Conservation (phyloP, 2,888 invertebrate genomes). For the Scotopteryx bipunctaria region DNA sequence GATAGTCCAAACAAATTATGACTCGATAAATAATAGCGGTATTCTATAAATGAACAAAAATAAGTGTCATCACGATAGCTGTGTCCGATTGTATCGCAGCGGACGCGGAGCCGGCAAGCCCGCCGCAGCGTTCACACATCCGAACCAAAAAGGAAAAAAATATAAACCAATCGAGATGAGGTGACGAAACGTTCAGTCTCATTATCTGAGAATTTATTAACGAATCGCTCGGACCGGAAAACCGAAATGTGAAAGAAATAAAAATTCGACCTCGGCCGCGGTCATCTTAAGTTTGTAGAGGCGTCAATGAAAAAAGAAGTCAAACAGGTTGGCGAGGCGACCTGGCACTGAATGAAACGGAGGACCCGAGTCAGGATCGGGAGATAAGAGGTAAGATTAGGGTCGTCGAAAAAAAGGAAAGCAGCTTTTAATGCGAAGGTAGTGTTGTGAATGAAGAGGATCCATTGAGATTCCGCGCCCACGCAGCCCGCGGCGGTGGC, state of each 20-base stretch:
- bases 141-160: slow-evolving; percentile 73
- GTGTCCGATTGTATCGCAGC: slow-evolving; percentile 73
- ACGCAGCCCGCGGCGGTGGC: slow-evolving; percentile 59
- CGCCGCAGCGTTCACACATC: slow-evolving; percentile 78
- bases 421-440: slow-evolving; percentile 77
- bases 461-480: slow-evolving; percentile 78
- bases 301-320: slow-evolving; percentile 82
- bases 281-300: slow-evolving; percentile 79
- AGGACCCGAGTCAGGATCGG: slow-evolving; percentile 76
- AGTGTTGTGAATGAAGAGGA: slow-evolving; percentile 81
- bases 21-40: slow-evolving; percentile 62
- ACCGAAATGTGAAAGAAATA: slow-evolving; percentile 83
- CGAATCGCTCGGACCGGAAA: slow-evolving; percentile 82
- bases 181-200: slow-evolving; percentile 84
- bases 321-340: slow-evolving; percentile 76
- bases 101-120: slow-evolving; percentile 45
- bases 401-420: slow-evolving; percentile 73
- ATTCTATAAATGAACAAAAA: slow-evolving; percentile 76
- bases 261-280: slow-evolving; percentile 82
- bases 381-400: slow-evolving; percentile 81
- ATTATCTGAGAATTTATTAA: slow-evolving; percentile 84
- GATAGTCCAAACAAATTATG: background rate
- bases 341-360: slow-evolving; percentile 80
- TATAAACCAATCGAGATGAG: slow-evolving; percentile 81
- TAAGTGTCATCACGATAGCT: slow-evolving; percentile 66